Evolutionary conservation across 2,888 invertebrate species (phyloP).

Genomic region (Chrysolina oricalcia): DNA sequence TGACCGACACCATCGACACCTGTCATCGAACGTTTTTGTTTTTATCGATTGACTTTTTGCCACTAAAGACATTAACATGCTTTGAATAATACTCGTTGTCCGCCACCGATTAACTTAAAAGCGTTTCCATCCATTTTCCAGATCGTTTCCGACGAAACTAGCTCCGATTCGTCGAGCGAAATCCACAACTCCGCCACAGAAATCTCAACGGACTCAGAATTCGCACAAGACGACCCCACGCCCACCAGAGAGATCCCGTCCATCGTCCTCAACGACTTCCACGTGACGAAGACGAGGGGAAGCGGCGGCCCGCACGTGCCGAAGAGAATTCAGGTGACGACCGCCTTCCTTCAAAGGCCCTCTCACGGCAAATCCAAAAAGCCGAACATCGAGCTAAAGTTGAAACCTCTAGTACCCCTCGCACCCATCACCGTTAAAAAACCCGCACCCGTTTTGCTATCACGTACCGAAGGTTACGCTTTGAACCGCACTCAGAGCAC

Average conservation of each 20-base stretch:
- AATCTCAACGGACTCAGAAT: conserved; percentile 94
- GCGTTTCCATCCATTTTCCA: conserved; percentile 64
- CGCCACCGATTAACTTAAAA: not conserved
- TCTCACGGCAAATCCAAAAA: conserved; percentile 66
- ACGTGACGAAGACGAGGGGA: conserved; percentile 75
- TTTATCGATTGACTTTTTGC: conserved; percentile 25
- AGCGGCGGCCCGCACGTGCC: conserved; percentile 66
- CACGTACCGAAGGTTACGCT: conserved; percentile 81
- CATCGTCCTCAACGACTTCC: conserved; percentile 82
- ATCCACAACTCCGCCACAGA: conserved; percentile 91
- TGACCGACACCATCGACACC: not conserved
- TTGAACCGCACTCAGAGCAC: conserved; percentile 89
- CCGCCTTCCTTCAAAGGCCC: conserved; percentile 71
- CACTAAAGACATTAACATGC: conserved; percentile 34
- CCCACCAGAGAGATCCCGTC: conserved; percentile 84
- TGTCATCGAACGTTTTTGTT: conserved; percentile 19
- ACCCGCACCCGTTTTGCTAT: conserved; percentile 62
- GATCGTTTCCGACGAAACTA: conserved; percentile 79
- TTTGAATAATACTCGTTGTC: conserved; percentile 3
- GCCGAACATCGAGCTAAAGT: conserved; percentile 68
- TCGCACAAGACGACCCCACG: conserved; percentile 85
- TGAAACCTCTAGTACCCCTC: conserved; percentile 69
- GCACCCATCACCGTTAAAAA: conserved; percentile 58
- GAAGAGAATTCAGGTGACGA: conserved; percentile 78
- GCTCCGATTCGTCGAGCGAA: conserved; percentile 81